Evolutionary conservation across 2,113 vertebrate species (phyloP).

Genomic region (Pelecanoides urinatrix): DNA sequence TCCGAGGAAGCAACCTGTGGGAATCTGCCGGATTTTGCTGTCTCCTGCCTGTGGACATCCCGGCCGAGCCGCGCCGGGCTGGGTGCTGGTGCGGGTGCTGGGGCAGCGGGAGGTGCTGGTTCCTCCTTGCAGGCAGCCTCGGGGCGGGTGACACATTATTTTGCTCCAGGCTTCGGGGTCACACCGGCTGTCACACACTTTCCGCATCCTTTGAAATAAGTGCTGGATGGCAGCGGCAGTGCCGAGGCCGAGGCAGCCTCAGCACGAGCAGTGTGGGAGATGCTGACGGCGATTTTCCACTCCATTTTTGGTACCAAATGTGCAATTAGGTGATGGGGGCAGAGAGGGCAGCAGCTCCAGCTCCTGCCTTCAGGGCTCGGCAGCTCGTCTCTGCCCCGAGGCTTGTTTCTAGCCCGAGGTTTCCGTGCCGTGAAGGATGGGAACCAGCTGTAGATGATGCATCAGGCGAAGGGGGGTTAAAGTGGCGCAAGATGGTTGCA

Average conservation of each 20-base stretch:
- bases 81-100: neutral
- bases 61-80: fast-evolving
- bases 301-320: slow-evolving; percentile 43
- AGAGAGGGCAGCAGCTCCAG: neutral
- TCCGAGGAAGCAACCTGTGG: neutral
- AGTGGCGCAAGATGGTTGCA: neutral
- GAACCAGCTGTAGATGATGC: neutral
- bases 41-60: neutral
- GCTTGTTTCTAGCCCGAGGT: neutral
- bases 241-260: neutral
- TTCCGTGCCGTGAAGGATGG: neutral
- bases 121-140: neutral
- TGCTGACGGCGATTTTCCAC: slow-evolving; percentile 46
- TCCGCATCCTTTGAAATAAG: neutral
- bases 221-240: neutral
- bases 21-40: neutral
- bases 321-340: neutral
- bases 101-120: neutral
- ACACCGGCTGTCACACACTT: neutral
- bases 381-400: neutral
- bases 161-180: neutral
- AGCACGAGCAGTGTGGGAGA: neutral
- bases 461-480: neutral
- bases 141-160: fast-evolving
- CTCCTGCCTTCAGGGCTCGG: neutral